Conservation (phyloP, 1,140 invertebrate species). For the Platorchestia sp. region DNA sequence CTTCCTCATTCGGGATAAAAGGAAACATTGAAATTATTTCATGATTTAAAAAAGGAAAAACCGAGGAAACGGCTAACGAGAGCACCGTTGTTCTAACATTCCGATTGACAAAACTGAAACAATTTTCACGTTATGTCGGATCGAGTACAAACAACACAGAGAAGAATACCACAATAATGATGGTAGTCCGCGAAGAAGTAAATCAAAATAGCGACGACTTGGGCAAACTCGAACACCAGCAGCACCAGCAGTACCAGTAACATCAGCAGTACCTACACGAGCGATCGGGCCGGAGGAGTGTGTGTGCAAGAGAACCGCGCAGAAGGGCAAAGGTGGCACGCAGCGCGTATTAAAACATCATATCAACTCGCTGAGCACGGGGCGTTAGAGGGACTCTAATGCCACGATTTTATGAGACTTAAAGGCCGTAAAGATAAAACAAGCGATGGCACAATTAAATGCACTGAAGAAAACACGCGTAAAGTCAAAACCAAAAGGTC, state of each 20-base stretch:
- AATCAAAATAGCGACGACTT: neutral
- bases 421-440: slow-evolving; percentile 30
- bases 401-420: neutral
- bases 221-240: neutral
- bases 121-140: too few species aligned
- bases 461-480: neutral
- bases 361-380: slow-evolving; percentile 22
- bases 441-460: slow-evolving; percentile 44
- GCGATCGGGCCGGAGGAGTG: neutral
- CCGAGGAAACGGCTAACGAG: too few species aligned
- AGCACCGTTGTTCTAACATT: too few species aligned
- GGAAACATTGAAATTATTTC: too few species aligned
- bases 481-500: slow-evolving; percentile 42
- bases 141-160: too few species aligned
- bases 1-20: too few species aligned
- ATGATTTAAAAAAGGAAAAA: too few species aligned
- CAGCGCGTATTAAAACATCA: slow-evolving; percentile 33
- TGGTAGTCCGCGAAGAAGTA: neutral
- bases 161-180: too few species aligned
- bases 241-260: neutral
- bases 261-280: neutral
- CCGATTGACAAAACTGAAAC: too few species aligned
- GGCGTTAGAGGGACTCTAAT: slow-evolving; percentile 30
- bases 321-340: slow-evolving; percentile 22
- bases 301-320: neutral